Percentiles rank a stretch among this genome's conserved stretches.
Evolutionary conservation across 2,888 invertebrate species (phyloP).

Genomic region (Athalia rosae): DNA sequence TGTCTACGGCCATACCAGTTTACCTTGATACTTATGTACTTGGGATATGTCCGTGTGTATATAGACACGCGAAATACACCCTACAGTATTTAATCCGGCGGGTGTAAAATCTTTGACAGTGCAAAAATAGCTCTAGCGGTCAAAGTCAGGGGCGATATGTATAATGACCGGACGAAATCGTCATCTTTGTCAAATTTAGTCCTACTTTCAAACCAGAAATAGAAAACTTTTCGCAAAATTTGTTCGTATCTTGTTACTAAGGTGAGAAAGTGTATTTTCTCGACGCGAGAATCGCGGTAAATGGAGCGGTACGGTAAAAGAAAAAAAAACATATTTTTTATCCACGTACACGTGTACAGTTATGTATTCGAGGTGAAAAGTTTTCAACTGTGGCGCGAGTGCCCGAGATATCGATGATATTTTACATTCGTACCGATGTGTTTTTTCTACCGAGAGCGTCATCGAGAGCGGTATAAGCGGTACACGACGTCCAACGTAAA

Average conservation of each 20-base stretch:
- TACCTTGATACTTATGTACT: background rate
- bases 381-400: background rate
- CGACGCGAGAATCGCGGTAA: background rate
- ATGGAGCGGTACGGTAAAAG: background rate
- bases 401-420: background rate
- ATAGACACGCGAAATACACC: no score
- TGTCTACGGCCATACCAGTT: slow-evolving; percentile 6
- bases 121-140: background rate
- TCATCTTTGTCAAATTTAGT: background rate
- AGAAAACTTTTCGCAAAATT: no score
- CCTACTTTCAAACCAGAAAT: background rate
- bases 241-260: background rate
- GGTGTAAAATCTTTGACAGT: slow-evolving; percentile 1
- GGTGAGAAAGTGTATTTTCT: slow-evolving; percentile 14
- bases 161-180: background rate
- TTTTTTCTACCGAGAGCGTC: slow-evolving; percentile 27
- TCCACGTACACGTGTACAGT: background rate
- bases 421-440: background rate
- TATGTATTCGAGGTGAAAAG: background rate
- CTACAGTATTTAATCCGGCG: background rate
- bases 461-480: background rate
- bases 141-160: slow-evolving; percentile 1
- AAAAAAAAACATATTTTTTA: background rate
- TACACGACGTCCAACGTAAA: background rate
- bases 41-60: no score